Conservation (phyloP, 2,113 vertebrate species). For the Empidonax alnorum region DNA sequence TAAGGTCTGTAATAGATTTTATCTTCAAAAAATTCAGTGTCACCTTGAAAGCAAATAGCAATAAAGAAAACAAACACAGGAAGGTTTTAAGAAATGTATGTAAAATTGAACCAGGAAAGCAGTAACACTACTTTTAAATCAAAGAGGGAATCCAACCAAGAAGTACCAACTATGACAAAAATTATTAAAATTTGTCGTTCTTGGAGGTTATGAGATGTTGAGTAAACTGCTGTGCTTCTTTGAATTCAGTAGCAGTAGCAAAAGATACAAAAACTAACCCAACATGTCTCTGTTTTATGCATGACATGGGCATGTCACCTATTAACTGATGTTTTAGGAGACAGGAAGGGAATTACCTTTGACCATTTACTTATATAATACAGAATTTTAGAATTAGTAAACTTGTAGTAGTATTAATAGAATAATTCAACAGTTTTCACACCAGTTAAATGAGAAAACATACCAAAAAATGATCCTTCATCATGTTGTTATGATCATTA, state of each 20-base stretch:
- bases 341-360: background rate
- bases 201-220: background rate
- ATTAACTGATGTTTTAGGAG: background rate
- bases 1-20: background rate
- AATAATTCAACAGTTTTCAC: background rate
- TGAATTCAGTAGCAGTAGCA: background rate
- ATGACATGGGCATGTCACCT: background rate
- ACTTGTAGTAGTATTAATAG: background rate
- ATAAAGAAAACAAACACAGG: background rate
- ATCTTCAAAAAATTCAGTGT: background rate
- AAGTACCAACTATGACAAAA: background rate
- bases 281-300: background rate
- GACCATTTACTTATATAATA: background rate
- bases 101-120: background rate
- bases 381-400: background rate
- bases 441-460: background rate
- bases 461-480: background rate
- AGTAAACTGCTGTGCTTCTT: background rate
- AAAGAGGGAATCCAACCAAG: background rate
- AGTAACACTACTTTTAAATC: background rate
- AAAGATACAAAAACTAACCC: background rate
- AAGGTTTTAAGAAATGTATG: background rate
- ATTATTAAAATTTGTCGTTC: background rate
- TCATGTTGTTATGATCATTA: too few species aligned
- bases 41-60: background rate